Conservation (phyloP, 2,797 vertebrate genomes). For the Streptopelia turtur region DNA sequence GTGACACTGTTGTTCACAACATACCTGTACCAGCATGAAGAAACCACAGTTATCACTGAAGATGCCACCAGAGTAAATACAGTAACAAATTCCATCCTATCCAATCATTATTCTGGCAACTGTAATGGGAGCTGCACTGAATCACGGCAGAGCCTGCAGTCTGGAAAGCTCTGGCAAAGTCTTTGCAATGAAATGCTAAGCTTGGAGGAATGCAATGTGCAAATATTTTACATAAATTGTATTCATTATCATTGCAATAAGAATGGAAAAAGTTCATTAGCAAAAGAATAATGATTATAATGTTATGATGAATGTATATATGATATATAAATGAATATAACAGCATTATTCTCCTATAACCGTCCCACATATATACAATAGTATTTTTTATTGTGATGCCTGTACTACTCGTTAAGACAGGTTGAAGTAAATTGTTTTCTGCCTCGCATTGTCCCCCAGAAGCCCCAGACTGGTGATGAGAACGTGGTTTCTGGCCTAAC, state of each 20-base stretch:
- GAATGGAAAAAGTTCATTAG: neutral
- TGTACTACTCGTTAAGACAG: neutral
- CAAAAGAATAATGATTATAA: neutral
- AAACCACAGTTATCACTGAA: neutral
- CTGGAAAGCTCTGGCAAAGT: neutral
- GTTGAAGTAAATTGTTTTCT: neutral
- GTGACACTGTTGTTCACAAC: neutral
- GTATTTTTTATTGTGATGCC: neutral
- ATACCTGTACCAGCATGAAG: neutral
- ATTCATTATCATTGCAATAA: neutral
- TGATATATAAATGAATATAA: neutral
- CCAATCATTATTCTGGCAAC: neutral
- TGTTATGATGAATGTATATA: neutral
- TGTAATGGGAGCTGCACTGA: neutral
- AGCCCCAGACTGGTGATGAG: neutral
- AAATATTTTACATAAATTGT: neutral
- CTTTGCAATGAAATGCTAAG: neutral
- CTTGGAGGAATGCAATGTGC: neutral
- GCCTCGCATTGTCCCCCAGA: fast-evolving
- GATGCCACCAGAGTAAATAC: neutral
- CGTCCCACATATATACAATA: fast-evolving
- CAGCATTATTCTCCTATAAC: neutral
- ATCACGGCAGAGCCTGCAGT: fast-evolving
- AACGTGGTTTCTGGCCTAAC: fast-evolving
- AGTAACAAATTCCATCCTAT: neutral